A percentile compares a stretch with the other conserved stretches of the same genome.
Evolutionary conservation across 2,888 invertebrate genomes (phyloP).

Genomic region (Nemoura dubitans): DNA sequence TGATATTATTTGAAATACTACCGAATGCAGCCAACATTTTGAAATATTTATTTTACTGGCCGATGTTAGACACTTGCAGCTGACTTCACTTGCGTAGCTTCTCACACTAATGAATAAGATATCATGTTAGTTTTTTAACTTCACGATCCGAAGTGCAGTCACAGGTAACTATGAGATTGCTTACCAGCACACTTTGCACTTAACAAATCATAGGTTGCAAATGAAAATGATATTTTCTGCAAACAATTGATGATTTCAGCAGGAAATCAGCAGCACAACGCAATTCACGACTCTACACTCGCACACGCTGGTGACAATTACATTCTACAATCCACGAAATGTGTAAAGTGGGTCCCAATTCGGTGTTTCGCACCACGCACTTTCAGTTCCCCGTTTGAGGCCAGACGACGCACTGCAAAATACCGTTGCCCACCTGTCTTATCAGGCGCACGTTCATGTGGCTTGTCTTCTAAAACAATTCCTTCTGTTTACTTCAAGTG

Average conservation of each 20-base stretch:
- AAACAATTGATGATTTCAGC: neutral
- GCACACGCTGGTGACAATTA: neutral
- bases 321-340: neutral
- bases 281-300: neutral
- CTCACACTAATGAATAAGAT: neutral
- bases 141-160: neutral
- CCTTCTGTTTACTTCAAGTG: neutral
- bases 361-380: neutral
- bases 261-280: neutral
- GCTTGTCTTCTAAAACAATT: neutral
- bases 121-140: neutral
- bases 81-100: neutral
- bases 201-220: neutral
- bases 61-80: neutral
- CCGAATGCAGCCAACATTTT: slow-evolving; percentile 57
- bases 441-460: neutral
- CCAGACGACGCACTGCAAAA: neutral
- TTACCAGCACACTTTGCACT: neutral
- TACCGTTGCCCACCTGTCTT: neutral
- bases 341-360: neutral
- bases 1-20: slow-evolving; percentile 44
- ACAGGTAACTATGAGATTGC: neutral
- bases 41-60: slow-evolving; percentile 39
- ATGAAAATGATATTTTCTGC: neutral
- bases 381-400: neutral